A percentile compares a stretch with the other conserved stretches of the same genome.
Conservation (phyloP, 2,797 vertebrate species). For the Chanos chanos region DNA sequence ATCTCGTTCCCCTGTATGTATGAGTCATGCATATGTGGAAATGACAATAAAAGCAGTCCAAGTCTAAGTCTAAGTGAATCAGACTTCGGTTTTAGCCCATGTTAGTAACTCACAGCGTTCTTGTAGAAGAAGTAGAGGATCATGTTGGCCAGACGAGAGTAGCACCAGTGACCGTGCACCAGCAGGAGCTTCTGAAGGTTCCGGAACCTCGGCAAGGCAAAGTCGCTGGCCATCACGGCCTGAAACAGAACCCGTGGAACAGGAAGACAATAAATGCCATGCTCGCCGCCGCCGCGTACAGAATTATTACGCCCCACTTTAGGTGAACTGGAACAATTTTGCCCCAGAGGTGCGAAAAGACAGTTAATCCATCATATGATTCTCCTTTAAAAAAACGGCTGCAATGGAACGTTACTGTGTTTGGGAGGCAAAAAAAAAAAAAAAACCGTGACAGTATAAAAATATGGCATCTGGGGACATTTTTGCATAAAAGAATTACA, state of each 20-base stretch:
- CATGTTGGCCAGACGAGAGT: constrained; percentile 94
- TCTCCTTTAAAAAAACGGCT: too few species aligned
- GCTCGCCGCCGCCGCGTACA: too few species aligned
- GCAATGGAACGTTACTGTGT: neutral
- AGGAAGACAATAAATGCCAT: too few species aligned
- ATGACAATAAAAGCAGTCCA: too few species aligned
- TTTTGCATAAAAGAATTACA: constrained; percentile 16
- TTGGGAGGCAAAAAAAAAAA: neutral
- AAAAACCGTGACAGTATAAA: constrained; percentile 3
- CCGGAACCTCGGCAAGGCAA: constrained; percentile 89
- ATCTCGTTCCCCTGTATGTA: too few species aligned
- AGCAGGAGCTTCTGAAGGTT: constrained; percentile 92
- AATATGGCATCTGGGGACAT: neutral
- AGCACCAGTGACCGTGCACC: constrained; percentile 98
- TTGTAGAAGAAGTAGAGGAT: constrained; percentile 99
- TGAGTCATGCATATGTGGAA: too few species aligned
- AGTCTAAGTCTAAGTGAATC: too few species aligned
- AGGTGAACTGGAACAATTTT: too few species aligned
- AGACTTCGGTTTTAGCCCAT: neutral
- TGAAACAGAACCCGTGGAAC: too few species aligned
- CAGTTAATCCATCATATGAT: too few species aligned
- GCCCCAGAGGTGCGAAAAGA: too few species aligned
- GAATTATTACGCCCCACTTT: too few species aligned
- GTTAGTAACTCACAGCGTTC: constrained; percentile 74
- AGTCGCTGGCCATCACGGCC: constrained; percentile 99